Percentiles rank a stretch among this genome's conserved stretches.
Conservation (phyloP, 2,797 vertebrate species). For the Vultur gryphus region DNA sequence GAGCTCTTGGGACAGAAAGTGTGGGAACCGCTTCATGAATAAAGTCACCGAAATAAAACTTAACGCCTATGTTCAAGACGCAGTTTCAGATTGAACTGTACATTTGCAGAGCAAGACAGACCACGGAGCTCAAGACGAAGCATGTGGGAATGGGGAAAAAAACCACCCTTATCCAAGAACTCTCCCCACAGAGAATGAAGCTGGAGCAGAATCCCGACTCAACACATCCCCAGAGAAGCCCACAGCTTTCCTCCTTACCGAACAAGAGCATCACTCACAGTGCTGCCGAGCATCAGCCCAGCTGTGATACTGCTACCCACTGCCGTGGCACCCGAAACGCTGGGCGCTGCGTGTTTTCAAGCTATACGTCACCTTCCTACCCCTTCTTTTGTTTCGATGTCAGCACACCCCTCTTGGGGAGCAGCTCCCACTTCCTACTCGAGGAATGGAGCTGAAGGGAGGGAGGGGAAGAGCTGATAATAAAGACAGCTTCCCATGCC, state of each 20-base stretch:
- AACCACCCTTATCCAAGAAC: background rate
- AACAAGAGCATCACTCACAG: background rate
- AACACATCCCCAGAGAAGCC: fast-evolving
- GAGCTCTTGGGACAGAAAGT: background rate
- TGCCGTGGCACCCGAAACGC: fast-evolving
- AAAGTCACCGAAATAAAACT: background rate
- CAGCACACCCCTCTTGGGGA: fast-evolving
- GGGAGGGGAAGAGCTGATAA: background rate
- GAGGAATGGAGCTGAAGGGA: background rate
- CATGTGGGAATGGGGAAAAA: background rate
- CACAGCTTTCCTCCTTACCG: background rate
- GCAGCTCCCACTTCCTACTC: background rate
- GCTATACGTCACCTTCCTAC: background rate
- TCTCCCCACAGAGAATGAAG: background rate
- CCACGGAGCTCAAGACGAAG: background rate
- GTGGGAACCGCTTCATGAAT: background rate
- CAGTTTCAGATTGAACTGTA: background rate
- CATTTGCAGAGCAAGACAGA: background rate
- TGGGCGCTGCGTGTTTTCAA: fast-evolving
- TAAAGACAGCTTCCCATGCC: background rate
- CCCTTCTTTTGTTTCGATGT: background rate
- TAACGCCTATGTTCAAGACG: background rate
- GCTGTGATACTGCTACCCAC: background rate
- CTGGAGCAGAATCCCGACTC: background rate
- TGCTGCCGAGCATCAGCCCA: background rate